phyloP scores from a whole-genome alignment of 2,113 vertebrate species.

The human region DNA sequence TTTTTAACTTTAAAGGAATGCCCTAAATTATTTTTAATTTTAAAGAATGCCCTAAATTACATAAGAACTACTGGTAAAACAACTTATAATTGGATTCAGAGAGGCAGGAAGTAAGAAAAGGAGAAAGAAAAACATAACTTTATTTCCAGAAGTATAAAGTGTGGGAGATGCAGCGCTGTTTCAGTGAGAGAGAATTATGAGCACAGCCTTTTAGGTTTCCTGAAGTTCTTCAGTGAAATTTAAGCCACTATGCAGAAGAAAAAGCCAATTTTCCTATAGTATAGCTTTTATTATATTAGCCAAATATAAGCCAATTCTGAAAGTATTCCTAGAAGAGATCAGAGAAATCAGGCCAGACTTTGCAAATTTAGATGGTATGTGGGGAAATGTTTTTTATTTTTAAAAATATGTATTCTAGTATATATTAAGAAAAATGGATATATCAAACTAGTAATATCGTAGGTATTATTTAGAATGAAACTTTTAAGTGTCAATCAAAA shows the following conservation, averaged over 20 bases:
- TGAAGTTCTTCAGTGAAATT: slow-evolving; percentile 35
- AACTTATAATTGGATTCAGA: slow-evolving; percentile 39
- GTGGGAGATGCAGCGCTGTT: not conserved
- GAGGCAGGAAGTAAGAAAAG: slow-evolving; percentile 51
- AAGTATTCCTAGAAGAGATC: slow-evolving; percentile 7
- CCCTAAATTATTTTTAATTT: not conserved
- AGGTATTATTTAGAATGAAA: slow-evolving; percentile 31
- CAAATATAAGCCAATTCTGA: slow-evolving; percentile 39
- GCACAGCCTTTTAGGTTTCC: slow-evolving; percentile 24
- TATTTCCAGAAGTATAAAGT: slow-evolving; percentile 39
- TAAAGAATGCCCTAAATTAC: not conserved
- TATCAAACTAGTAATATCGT: not conserved
- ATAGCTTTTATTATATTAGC: slow-evolving; percentile 25
- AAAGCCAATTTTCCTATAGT: slow-evolving; percentile 13
- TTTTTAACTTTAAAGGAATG: not conserved
- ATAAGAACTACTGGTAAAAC: slow-evolving; percentile 41
- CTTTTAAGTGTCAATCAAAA: slow-evolving; percentile 14
- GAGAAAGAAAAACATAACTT: slow-evolving; percentile 31
- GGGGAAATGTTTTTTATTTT: not conserved
- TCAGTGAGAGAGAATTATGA: slow-evolving; percentile 44
- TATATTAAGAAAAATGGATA: not conserved
- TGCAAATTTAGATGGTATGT: slow-evolving; percentile 17
- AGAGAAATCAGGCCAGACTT: slow-evolving; percentile 20
- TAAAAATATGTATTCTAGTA: not conserved
- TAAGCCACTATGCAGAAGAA: slow-evolving; percentile 42